Percentiles rank a stretch among this genome's conserved stretches.
These are phyloP conservation scores for Sussaba pulchella DNA, from an alignment of 2,888 invertebrate genomes.

Conservation along the genomic window DNA sequence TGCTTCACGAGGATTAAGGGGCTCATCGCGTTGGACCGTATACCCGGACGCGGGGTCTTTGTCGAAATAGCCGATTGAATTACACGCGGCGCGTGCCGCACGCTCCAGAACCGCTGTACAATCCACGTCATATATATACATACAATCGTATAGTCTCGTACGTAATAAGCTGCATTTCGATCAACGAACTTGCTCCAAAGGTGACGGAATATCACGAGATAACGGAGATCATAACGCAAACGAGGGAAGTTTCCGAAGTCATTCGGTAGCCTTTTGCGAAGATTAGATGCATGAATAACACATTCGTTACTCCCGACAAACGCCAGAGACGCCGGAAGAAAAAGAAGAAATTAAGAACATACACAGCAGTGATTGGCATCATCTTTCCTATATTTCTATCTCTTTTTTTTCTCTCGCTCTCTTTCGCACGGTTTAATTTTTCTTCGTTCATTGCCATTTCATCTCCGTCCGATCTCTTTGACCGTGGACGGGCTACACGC, in stretches of 20 bases:
- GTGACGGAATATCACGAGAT: conserved; percentile 62
- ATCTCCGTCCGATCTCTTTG: conserved; percentile 55
- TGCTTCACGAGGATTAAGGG: conserved; percentile 71
- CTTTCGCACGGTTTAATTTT: neutral
- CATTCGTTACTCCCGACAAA: no score
- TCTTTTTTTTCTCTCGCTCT: neutral
- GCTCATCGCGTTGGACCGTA: conserved; percentile 46
- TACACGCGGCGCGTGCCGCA: conserved; percentile 82
- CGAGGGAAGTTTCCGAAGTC: neutral
- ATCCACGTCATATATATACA: conserved; percentile 23
- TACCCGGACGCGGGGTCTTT: conserved; percentile 71
- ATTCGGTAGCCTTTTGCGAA: no score
- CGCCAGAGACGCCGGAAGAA: neutral
- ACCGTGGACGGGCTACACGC: conserved; percentile 32
- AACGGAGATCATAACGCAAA: conserved; percentile 47
- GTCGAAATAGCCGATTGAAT: conserved; percentile 83
- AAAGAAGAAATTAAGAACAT: neutral
- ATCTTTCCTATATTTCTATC: neutral
- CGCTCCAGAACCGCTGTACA: conserved; percentile 22
- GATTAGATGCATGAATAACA: no score
- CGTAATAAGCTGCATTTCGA: conserved; percentile 60
- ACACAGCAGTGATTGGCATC: neutral
- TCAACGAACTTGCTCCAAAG: conserved; percentile 46
- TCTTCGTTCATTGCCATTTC: conserved; percentile 1
- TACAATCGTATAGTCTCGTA: conserved; percentile 32